phyloP scores from a whole-genome alignment of 2,797 vertebrate species.

The Falco berigora region DNA sequence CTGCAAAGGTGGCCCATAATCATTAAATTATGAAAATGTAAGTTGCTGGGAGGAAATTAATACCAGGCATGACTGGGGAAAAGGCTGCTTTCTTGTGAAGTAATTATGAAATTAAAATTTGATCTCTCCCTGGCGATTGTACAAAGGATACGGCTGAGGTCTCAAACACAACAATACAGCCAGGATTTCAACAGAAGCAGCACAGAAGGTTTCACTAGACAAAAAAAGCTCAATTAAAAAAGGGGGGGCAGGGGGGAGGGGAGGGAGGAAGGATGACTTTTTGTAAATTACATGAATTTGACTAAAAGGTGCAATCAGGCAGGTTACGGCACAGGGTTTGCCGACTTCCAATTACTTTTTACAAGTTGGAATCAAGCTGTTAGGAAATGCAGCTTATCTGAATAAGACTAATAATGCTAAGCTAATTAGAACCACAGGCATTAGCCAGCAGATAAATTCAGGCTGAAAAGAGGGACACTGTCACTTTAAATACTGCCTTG shows the following conservation, averaged over 20 bases:
- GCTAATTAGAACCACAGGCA: constrained; percentile 71
- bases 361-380: constrained; percentile 69
- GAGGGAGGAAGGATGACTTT: background rate
- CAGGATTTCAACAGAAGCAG: background rate
- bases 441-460: constrained; percentile 66
- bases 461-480: constrained; percentile 66
- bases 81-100: constrained; percentile 68
- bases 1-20: constrained; percentile 51
- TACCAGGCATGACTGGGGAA: constrained; percentile 59
- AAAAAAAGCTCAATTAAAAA: constrained; percentile 31
- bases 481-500: constrained; percentile 74
- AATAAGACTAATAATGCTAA: constrained; percentile 66
- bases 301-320: constrained; percentile 52
- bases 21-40: constrained; percentile 68
- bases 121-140: constrained; percentile 60
- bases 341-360: constrained; percentile 66
- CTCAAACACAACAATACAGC: constrained; percentile 1
- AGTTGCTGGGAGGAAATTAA: constrained; percentile 69
- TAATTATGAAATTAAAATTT: constrained; percentile 74
- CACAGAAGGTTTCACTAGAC: background rate
- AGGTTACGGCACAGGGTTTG: constrained; percentile 33
- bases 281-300: constrained; percentile 53
- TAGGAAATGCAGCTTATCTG: constrained; percentile 66
- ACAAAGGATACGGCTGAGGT: constrained; percentile 24
- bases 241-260: rapidly evolving